A percentile compares a stretch with the other conserved stretches of the same genome.
Conservation (phyloP, 2,797 vertebrate genomes). For the Mergus octosetaceus region DNA sequence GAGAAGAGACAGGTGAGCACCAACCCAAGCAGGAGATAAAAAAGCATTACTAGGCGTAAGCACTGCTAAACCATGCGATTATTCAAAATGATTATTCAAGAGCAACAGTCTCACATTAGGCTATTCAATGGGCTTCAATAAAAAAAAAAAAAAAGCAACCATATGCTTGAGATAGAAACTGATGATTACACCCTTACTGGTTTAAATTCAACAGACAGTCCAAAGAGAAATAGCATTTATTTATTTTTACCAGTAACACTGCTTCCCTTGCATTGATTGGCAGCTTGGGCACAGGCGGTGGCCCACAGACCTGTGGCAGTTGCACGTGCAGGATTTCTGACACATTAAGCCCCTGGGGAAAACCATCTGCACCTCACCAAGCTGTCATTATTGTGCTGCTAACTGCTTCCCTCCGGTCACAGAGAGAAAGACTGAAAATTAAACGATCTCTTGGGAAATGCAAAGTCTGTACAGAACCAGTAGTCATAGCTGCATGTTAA, state of each 20-base stretch:
- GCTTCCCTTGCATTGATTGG: rapidly evolving
- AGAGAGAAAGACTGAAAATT: not conserved
- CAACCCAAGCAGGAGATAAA: rapidly evolving
- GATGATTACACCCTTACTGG: not conserved
- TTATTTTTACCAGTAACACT: not conserved
- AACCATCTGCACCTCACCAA: rapidly evolving
- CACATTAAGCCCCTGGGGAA: rapidly evolving
- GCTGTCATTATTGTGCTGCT: not conserved
- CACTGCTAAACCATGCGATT: not conserved
- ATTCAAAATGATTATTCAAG: not conserved
- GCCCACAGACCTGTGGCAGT: rapidly evolving
- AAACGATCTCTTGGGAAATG: not conserved
- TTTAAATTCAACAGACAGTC: rapidly evolving
- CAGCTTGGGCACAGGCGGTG: rapidly evolving
- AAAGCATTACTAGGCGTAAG: not conserved
- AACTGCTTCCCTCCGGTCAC: not conserved
- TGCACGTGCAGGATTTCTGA: not conserved
- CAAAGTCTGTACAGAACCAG: not conserved
- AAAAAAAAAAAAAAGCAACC: not conserved
- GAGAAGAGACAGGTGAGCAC: not conserved
- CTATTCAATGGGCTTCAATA: not conserved
- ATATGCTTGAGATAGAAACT: not conserved
- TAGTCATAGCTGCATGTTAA: not conserved
- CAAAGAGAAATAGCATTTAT: not conserved
- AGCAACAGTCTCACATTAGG: not conserved